Conservation (phyloP, 2,113 vertebrate genomes). For the Rynchops niger region DNA sequence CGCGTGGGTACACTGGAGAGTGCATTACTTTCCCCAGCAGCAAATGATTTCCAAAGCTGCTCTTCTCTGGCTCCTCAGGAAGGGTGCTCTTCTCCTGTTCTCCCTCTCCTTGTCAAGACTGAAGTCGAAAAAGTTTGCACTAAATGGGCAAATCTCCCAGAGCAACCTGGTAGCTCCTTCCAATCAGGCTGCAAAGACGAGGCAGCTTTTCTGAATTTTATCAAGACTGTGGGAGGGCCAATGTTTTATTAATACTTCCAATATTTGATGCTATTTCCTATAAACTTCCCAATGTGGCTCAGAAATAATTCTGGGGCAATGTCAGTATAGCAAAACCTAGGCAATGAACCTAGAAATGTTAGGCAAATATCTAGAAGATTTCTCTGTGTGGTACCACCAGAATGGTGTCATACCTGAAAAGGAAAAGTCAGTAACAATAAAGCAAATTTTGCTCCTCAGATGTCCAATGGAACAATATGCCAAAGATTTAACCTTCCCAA, state of each 20-base stretch:
- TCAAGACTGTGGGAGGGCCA: not conserved
- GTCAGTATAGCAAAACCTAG: not conserved
- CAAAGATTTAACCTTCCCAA: not conserved
- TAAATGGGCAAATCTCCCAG: not conserved
- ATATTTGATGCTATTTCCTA: not conserved
- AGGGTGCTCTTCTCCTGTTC: not conserved
- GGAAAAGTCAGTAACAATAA: not conserved
- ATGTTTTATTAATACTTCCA: not conserved
- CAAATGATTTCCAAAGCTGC: not conserved
- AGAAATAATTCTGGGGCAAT: not conserved
- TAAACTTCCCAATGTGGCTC: not conserved
- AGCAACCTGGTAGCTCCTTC: not conserved
- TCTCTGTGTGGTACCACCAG: not conserved
- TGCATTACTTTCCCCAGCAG: not conserved
- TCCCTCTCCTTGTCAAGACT: not conserved
- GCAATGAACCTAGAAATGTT: fast-evolving
- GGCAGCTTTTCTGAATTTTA: not conserved
- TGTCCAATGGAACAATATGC: not conserved
- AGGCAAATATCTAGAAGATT: not conserved
- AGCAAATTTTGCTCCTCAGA: not conserved
- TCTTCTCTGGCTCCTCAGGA: not conserved
- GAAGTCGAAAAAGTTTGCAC: not conserved
- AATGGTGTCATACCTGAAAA: not conserved
- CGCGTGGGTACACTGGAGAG: not conserved
- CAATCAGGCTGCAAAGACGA: not conserved